Conservation (phyloP, 2,113 vertebrate genomes). For the Apaloderma vittatum region DNA sequence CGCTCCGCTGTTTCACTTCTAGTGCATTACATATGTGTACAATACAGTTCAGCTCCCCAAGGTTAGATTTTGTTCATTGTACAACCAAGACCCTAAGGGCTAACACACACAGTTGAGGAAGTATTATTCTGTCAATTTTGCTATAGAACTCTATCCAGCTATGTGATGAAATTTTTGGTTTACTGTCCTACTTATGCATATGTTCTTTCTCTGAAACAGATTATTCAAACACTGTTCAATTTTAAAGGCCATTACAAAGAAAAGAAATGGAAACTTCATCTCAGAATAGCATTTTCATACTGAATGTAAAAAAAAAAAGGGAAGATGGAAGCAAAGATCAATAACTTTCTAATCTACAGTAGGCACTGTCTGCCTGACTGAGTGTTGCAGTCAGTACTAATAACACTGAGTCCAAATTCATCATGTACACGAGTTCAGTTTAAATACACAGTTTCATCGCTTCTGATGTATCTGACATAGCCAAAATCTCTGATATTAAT, state of each 20-base stretch:
- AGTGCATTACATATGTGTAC: constrained; percentile 56
- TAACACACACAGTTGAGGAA: constrained; percentile 37
- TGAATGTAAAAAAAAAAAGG: background rate
- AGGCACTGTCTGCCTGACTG: background rate
- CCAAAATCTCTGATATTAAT: background rate
- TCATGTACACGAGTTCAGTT: background rate
- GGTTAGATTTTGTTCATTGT: constrained; percentile 55
- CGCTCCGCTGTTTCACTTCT: constrained; percentile 36
- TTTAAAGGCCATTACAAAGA: background rate
- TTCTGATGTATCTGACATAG: background rate
- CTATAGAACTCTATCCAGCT: background rate
- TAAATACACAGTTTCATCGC: background rate
- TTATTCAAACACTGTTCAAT: constrained; percentile 10
- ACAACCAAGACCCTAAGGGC: constrained; percentile 34
- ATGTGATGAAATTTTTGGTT: constrained; percentile 35
- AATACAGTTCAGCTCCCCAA: constrained; percentile 37
- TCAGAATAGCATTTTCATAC: background rate
- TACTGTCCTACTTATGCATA: background rate
- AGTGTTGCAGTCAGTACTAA: background rate
- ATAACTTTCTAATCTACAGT: background rate
- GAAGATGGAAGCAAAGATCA: background rate
- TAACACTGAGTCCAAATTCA: background rate
- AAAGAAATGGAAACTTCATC: background rate
- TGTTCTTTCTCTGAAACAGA: background rate
- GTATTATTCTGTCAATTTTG: constrained; percentile 52